Base-by-base conservation (phyloP, 2,113 vertebrate genomes). In the Sceloporus undulatus region DNA sequence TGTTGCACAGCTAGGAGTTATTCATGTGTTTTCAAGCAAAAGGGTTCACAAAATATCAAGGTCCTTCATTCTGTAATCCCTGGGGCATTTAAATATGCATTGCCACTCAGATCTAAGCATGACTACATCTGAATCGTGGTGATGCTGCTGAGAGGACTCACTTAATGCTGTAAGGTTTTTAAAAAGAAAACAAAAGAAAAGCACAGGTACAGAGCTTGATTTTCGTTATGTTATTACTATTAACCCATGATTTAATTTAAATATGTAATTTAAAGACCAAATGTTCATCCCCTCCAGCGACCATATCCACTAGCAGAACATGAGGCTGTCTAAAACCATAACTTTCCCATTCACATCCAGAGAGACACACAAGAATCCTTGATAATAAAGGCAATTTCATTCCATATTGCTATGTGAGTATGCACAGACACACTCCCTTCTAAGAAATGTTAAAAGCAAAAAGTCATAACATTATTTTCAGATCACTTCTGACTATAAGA, bases 221-320 rank as follows among this genome's bases (percentile, higher is more conserved):
- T 95, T 95, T 93, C 91, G 88, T 88, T 91, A 34, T 34, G 34
- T 34, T 34, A 34, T 88, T 82, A 89, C 92, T 79, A 91, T 92
- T 94, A 94, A 91, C 85, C 78, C 87, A 90, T 90, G 11, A 84
- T 34, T 34, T 34, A 34, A 34, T 34, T 34, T 34, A 34, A 34
- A 34, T 34, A 85, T 91, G 87, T 91, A 91, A 85, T 93, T 91
- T 93, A 94, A 86, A 2, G 86, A n/a, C 19, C 82, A 76, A 79
- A 40, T 86, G 85, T 86, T 85, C 89, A 87, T 0, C 38, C 66
- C 74, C 87, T 9, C 38, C 59, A 52, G 68, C 65, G 84, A 83
- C 91, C 92, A 9, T 89, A 93, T 92, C 85, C 91, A 83, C 91
- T 92, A 84, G 65, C 82, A 85, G 88, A 91, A 70, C 13, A 54